Percentiles rank a stretch among this genome's conserved stretches.
phyloP scores from a whole-genome alignment of 2,888 invertebrate species.

The Archips crataeganus region DNA sequence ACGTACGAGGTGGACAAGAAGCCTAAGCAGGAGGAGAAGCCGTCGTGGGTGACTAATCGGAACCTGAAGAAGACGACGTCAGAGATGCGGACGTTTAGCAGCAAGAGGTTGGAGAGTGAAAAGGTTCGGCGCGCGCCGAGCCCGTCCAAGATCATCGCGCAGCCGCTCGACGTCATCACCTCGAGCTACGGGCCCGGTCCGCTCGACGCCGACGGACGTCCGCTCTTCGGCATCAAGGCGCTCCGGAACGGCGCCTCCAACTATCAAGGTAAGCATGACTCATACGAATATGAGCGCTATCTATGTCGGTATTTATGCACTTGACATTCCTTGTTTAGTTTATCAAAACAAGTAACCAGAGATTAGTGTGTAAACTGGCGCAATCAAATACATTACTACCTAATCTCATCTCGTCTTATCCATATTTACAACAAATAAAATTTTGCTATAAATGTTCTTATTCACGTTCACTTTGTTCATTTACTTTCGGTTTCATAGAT shows the following conservation, averaged over 20 bases:
- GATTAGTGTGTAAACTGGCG: background rate
- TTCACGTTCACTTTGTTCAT: background rate
- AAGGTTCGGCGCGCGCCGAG: constrained; percentile 73
- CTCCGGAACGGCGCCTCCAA: constrained; percentile 87
- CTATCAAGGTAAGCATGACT: constrained; percentile 85
- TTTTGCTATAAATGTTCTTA: background rate
- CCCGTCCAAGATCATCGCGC: constrained; percentile 71
- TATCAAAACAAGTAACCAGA: background rate
- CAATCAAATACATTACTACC: constrained; percentile 5
- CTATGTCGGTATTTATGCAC: background rate
- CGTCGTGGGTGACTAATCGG: constrained; percentile 87
- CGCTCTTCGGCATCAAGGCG: constrained; percentile 92
- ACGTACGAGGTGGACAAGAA: constrained; percentile 68
- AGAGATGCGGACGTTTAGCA: constrained; percentile 70
- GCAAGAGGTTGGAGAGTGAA: constrained; percentile 71
- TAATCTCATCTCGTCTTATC: constrained; percentile 3
- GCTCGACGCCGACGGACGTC: constrained; percentile 91
- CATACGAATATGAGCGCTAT: background rate
- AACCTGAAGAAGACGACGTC: constrained; percentile 81
- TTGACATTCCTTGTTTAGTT: constrained; percentile 4
- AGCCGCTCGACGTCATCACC: constrained; percentile 89
- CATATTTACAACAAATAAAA: background rate
- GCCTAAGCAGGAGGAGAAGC: constrained; percentile 81
- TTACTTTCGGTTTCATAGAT: background rate
- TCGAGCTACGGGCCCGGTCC: constrained; percentile 94